A percentile compares a stretch with the other conserved stretches of the same genome.
These are phyloP conservation scores for Gopherus evgoodei DNA, from an alignment of 2,113 vertebrate genomes.

Conservation along the genomic window DNA sequence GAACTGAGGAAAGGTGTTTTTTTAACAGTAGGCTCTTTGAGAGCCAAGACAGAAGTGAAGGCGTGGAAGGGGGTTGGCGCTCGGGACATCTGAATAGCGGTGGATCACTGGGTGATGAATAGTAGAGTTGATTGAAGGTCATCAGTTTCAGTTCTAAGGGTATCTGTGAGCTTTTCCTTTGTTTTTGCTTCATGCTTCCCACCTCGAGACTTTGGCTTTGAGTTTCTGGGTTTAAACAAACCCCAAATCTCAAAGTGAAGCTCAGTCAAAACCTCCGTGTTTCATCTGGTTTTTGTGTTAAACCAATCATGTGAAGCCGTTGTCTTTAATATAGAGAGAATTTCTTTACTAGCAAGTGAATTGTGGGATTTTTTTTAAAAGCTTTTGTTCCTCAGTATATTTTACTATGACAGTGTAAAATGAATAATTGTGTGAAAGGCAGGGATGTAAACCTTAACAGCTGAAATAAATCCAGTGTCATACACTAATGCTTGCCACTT, in stretches of 20 bases:
- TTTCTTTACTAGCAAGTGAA: rapidly evolving
- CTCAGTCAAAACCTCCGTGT: not conserved
- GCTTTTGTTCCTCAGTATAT: constrained; percentile 13
- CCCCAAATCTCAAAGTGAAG: not conserved
- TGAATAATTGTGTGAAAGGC: not conserved
- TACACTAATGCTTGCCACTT: not conserved
- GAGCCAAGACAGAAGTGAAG: not conserved
- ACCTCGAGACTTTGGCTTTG: not conserved
- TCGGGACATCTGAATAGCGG: not conserved
- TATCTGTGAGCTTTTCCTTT: not conserved
- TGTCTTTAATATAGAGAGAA: not conserved
- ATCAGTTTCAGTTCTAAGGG: not conserved
- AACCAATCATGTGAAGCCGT: not conserved
- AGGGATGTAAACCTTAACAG: constrained; percentile 22
- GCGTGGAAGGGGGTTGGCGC: not conserved
- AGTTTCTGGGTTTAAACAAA: not conserved
- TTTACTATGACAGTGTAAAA: not conserved
- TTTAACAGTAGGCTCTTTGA: too few relatives aligned
- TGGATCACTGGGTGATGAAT: not conserved
- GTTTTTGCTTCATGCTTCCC: not conserved
- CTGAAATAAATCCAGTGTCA: constrained; percentile 12
- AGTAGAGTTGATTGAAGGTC: not conserved
- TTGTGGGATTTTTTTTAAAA: not conserved
- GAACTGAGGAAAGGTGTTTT: not conserved
- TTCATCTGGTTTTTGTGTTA: not conserved